These are phyloP conservation scores for Syngnathus typhle DNA, from an alignment of 2,113 vertebrate genomes.

Conservation along the genomic window DNA sequence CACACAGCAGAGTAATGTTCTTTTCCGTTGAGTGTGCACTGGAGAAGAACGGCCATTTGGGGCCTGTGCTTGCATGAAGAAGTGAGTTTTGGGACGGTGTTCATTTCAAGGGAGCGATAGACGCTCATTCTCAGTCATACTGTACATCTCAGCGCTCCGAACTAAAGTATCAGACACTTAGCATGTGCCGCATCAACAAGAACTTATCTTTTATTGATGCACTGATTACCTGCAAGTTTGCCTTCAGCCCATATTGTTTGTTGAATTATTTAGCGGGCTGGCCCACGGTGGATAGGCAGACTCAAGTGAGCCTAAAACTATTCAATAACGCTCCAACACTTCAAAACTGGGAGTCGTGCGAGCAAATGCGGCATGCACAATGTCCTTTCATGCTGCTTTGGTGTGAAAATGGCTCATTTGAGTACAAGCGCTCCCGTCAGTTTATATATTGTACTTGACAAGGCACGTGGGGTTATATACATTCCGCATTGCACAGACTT, in stretches of 20 bases:
- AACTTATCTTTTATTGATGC: constrained; percentile 38
- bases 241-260: constrained; percentile 23
- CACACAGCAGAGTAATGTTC: not conserved
- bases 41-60: not conserved
- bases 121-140: constrained; percentile 12
- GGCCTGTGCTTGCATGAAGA: not conserved
- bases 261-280: constrained; percentile 30
- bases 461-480: constrained; percentile 46
- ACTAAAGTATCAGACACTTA: constrained; percentile 12
- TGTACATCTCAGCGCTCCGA: not conserved
- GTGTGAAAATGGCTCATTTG: constrained; percentile 25
- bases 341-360: constrained; percentile 7
- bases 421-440: not conserved
- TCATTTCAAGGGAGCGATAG: constrained; percentile 11
- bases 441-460: constrained; percentile 39
- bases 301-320: constrained; percentile 28
- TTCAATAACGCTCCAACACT: constrained; percentile 21
- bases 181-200: constrained; percentile 2
- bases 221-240: constrained; percentile 25
- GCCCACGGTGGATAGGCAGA: constrained; percentile 16
- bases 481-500: constrained; percentile 43
- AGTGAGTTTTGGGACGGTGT: not conserved
- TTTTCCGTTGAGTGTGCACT: not conserved
- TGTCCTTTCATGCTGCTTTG: constrained; percentile 26
- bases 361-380: not conserved